Percentiles rank a stretch among this genome's conserved stretches.
Conservation (phyloP, 2,113 vertebrate genomes). For the human (Homo sapiens) region GRCh38 chr19:53939501-53940000, state of each 20-base stretch:
- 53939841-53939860: conserved; percentile 10
- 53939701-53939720: background rate
- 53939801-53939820: background rate
- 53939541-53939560: background rate
- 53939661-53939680: background rate
- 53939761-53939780: background rate
- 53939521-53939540: background rate
- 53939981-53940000: background rate
- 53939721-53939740: background rate
- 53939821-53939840: conserved; percentile 28
- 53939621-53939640: conserved; percentile 29
- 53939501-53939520: background rate
- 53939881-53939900: background rate
- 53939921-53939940: background rate
- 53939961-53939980: background rate
- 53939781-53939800: background rate
- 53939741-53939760: background rate
- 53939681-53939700: background rate
- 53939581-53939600: background rate
- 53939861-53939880: background rate
- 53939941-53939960: background rate
- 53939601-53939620: background rate
- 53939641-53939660: background rate
- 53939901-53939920: background rate
- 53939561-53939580: background rate